phyloP scores from a whole-genome alignment of 2,797 vertebrate genomes.

The Stomatorhinus walkeri region DNA sequence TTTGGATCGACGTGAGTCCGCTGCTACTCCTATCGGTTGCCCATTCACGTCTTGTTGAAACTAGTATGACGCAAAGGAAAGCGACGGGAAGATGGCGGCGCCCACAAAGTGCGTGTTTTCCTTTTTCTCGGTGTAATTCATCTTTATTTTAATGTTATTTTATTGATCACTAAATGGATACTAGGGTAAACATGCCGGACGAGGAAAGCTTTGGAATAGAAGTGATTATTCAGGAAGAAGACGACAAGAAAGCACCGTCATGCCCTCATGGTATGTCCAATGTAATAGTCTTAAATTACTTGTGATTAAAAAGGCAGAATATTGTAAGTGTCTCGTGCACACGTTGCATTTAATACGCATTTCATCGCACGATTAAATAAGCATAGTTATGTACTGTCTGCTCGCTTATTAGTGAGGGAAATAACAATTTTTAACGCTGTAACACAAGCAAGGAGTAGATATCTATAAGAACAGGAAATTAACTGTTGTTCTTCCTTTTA shows the following conservation, averaged over 20 bases:
- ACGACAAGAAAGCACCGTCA: constrained; percentile 39
- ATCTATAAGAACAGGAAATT: background rate
- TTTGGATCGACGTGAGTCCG: background rate
- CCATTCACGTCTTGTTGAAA: background rate
- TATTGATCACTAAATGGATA: constrained; percentile 19
- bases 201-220: constrained; percentile 48
- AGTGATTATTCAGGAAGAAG: constrained; percentile 42
- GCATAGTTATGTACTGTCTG: background rate
- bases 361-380: background rate
- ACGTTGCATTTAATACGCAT: background rate
- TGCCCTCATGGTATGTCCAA: constrained; percentile 58
- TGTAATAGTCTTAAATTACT: background rate
- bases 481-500: background rate
- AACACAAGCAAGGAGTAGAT: background rate
- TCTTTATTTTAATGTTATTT: background rate
- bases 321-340: background rate
- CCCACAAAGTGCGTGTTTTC: background rate
- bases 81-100: background rate
- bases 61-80: background rate
- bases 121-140: background rate
- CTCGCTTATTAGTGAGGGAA: background rate
- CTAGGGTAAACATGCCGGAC: background rate
- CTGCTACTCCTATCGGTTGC: background rate
- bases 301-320: background rate
- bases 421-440: background rate